Conservation (phyloP, 2,888 invertebrate genomes). For the Lysandra coridon region DNA sequence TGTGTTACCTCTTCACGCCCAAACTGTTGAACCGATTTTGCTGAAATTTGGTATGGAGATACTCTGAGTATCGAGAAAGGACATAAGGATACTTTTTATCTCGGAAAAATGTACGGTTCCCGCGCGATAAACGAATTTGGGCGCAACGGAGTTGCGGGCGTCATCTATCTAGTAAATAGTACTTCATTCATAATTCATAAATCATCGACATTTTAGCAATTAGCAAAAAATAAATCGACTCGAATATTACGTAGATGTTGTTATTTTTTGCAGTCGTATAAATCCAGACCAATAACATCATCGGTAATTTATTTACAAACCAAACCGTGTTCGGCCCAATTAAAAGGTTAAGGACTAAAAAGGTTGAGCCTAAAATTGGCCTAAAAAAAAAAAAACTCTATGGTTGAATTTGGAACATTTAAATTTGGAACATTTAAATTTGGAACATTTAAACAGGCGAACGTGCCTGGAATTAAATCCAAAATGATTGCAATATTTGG, state of each 20-base stretch:
- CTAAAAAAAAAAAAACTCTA: background rate
- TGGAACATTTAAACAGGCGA: slow-evolving; percentile 16
- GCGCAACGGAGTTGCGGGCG: too few relatives aligned
- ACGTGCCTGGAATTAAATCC: slow-evolving; percentile 22
- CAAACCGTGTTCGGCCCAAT: background rate
- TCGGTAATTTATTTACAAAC: background rate
- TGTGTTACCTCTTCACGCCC: too few relatives aligned
- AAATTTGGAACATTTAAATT: slow-evolving; percentile 18
- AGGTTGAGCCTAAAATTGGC: background rate
- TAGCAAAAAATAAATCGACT: background rate
- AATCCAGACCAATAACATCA: background rate
- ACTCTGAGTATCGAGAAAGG: too few relatives aligned
- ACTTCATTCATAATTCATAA: too few relatives aligned
- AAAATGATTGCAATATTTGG: slow-evolving; percentile 23
- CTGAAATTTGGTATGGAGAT: too few relatives aligned
- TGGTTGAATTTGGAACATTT: slow-evolving; percentile 1
- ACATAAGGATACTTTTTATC: too few relatives aligned
- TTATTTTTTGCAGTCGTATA: background rate
- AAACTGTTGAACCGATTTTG: too few relatives aligned
- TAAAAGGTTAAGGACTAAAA: background rate
- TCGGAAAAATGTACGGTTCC: too few relatives aligned
- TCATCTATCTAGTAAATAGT: too few relatives aligned
- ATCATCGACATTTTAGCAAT: background rate
- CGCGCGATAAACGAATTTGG: too few relatives aligned
- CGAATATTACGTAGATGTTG: background rate